phyloP scores from a whole-genome alignment of 1,140 invertebrate species.

The Drosophila nigrodunni region DNA sequence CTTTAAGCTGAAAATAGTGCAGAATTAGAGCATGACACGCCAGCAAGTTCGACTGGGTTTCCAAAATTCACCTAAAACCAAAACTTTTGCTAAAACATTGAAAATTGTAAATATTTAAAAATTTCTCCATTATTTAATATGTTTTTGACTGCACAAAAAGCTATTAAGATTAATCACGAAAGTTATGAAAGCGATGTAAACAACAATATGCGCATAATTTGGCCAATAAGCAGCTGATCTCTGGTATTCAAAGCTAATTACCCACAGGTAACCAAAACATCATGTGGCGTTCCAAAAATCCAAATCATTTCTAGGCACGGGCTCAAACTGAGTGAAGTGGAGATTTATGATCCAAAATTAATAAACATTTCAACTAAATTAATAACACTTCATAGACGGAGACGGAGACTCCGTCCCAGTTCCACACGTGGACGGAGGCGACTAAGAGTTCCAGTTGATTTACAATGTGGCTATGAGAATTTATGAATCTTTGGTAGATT shows the following conservation, averaged over 20 bases:
- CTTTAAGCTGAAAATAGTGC: too few relatives aligned
- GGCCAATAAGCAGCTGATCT: slow-evolving; percentile 9
- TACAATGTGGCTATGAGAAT: slow-evolving; percentile 68
- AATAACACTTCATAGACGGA: slow-evolving; percentile 54
- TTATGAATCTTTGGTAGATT: slow-evolving; percentile 53
- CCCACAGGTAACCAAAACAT: slow-evolving; percentile 59
- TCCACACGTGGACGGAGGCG: slow-evolving; percentile 8
- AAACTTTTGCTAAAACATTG: too few relatives aligned
- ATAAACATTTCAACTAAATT: slow-evolving; percentile 79
- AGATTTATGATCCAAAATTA: slow-evolving; percentile 76
- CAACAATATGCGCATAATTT: slow-evolving; percentile 44
- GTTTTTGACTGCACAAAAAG: not conserved
- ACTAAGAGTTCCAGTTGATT: slow-evolving; percentile 57
- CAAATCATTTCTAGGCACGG: slow-evolving; percentile 9
- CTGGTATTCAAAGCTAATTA: slow-evolving; percentile 64
- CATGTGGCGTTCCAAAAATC: slow-evolving; percentile 13
- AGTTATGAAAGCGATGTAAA: not conserved
- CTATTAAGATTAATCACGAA: slow-evolving; percentile 5
- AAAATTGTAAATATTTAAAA: too few relatives aligned
- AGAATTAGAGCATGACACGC: too few relatives aligned
- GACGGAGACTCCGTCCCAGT: not conserved
- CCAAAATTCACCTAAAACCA: too few relatives aligned
- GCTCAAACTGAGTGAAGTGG: slow-evolving; percentile 27
- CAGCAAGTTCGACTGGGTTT: too few relatives aligned
- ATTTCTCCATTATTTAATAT: too few relatives aligned